Base-by-base conservation (phyloP, 2,113 vertebrate genomes). In the Amphiprion percula region DNA sequence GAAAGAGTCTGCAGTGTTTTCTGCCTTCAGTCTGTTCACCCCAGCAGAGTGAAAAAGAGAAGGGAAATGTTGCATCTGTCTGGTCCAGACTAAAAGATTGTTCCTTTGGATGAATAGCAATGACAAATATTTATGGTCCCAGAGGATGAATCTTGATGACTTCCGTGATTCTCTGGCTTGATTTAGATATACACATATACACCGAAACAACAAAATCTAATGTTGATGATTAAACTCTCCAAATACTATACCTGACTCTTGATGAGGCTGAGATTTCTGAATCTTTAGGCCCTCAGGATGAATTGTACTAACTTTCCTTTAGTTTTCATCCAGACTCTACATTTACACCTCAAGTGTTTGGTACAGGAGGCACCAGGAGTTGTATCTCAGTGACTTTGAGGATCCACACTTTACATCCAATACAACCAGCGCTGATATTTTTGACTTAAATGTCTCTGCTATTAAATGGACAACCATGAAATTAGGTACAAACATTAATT, bases 1-100 rank as follows among this genome's bases (percentile, higher is more conserved):
- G 59, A 67, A 65, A 17, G 54, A 58, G 17, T 56, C 46, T 61
- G 58, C 56, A 60, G 53, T 49, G 60, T 69, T 63, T 62, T 62
- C 7, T 63, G 21, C 53, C 26, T 53, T 73, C 28, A 37, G 59
- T 26, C 21, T 79, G 33, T 66, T 53, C 37, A 46, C 50, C 37
- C 23, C 16, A 44, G 23, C 9, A 30, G 26, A 14, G 47, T 10
- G 26, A n/a, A n/a, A 56, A 50, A 11, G 12, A 2, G 15, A 33
- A 26, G 52, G 54, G 5, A 23, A 44, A 26, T 23, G 30, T 50
- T 19, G 16, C 17, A 50, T n/a, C 33, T 68, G 16, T 26, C 44
- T 68, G 15, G 12, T 11, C 28, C 24, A 41, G 24, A n/a, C 19
- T 50, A n/a, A 67, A 60, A 58, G 24, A 66, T n/a, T 1, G 10